Percentiles rank a stretch among this genome's conserved stretches.
Evolutionary conservation across 2,113 vertebrate species (phyloP).

Genomic region (Engraulis encrasicolus): DNA sequence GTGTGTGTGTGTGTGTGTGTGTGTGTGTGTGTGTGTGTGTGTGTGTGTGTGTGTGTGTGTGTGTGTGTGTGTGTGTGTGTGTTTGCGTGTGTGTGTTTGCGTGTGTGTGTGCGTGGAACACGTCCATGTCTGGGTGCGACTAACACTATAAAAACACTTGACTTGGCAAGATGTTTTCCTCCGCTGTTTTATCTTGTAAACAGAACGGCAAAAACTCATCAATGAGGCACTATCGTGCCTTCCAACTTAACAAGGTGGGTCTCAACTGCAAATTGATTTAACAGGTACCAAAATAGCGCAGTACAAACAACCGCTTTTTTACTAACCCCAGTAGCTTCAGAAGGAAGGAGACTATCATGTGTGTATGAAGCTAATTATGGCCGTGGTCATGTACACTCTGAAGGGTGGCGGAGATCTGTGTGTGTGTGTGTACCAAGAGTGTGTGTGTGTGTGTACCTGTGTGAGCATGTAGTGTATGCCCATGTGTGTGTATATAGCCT

Average conservation of each 20-base stretch:
- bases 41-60: background rate
- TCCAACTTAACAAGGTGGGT: constrained; percentile 41
- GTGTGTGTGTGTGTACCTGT: too few relatives aligned
- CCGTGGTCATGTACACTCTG: constrained; percentile 23
- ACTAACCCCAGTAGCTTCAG: constrained; percentile 15
- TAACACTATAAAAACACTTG: background rate
- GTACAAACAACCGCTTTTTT: constrained; percentile 46
- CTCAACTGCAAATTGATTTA: constrained; percentile 46
- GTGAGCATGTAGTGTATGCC: too few relatives aligned
- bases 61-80: too few relatives aligned
- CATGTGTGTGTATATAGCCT: too few relatives aligned
- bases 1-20: too few relatives aligned
- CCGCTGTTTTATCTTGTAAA: constrained; percentile 8
- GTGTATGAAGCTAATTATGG: constrained; percentile 46
- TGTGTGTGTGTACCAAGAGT: too few relatives aligned
- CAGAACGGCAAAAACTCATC: constrained; percentile 25
- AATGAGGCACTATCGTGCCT: constrained; percentile 36
- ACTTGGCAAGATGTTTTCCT: constrained; percentile 7
- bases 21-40: too few relatives aligned
- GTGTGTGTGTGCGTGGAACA: too few relatives aligned
- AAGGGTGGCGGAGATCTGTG: background rate
- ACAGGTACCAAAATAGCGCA: constrained; percentile 45
- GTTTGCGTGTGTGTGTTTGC: too few relatives aligned
- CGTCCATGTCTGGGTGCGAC: constrained; percentile 9
- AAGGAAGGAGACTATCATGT: constrained; percentile 42